phyloP scores from a whole-genome alignment of 53 echinoderm and acorn worm species.

The Arbacia lixula region DNA sequence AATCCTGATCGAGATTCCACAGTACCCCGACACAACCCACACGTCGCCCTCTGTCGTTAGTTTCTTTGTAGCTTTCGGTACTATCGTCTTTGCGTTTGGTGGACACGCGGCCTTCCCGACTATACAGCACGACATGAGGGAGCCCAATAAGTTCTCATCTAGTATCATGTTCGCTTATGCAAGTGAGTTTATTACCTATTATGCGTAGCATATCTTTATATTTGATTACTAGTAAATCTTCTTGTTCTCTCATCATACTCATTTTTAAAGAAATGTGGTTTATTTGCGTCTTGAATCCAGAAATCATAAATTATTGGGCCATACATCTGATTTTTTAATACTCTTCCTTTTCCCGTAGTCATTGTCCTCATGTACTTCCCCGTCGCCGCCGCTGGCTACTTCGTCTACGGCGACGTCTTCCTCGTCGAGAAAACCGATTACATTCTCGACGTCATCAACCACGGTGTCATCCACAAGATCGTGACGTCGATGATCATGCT shows the following conservation, averaged over 20 bases:
- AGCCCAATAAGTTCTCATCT: constrained; percentile 72
- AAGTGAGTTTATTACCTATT: constrained; percentile 57
- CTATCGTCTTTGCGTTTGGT: constrained; percentile 94
- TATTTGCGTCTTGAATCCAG: no score
- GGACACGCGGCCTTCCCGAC: constrained; percentile 96
- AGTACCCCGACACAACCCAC: constrained; percentile 50
- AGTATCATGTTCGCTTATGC: constrained; percentile 73
- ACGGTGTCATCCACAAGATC: constrained; percentile 57
- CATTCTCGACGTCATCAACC: constrained; percentile 64
- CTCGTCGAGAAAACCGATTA: constrained; percentile 57
- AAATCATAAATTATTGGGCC: no score
- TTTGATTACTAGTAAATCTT: no score
- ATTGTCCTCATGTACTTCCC: constrained; percentile 85
- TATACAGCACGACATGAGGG: constrained; percentile 94
- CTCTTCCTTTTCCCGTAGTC: constrained; percentile 42
- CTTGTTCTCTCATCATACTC: no score
- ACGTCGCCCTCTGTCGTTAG: constrained; percentile 61
- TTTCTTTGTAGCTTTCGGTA: constrained; percentile 91
- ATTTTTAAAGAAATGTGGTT: no score
- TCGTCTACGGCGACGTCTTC: constrained; percentile 76
- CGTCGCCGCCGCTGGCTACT: constrained; percentile 81
- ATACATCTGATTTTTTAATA: no score
- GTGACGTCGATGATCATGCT: constrained; percentile 76
- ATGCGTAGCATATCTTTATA: no score
- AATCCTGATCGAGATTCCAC: constrained; percentile 62